These are phyloP conservation scores for Bemisia tabaci DNA, from an alignment of 1,140 invertebrate species.

Conservation along the genomic window DNA sequence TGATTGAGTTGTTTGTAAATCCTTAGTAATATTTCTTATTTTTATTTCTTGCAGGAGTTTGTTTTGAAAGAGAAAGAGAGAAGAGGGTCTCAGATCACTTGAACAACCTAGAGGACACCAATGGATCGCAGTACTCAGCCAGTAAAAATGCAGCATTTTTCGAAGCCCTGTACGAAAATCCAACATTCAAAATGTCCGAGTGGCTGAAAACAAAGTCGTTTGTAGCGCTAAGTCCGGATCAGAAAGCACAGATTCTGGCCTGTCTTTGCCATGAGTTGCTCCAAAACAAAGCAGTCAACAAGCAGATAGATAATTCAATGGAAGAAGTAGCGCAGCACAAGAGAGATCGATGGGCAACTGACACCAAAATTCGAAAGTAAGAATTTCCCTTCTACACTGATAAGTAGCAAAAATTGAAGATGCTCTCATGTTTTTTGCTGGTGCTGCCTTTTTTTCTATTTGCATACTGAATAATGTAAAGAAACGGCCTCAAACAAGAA, in stretches of 20 bases:
- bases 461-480: too few relatives aligned
- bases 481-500: too few relatives aligned
- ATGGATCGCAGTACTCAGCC: constrained; percentile 32
- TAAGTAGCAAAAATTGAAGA: too few relatives aligned
- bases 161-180: constrained; percentile 55
- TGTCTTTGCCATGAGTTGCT: constrained; percentile 88
- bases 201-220: constrained; percentile 67
- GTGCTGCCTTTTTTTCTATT: too few relatives aligned
- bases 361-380: constrained; percentile 79
- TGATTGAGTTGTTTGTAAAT: too few relatives aligned
- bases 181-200: constrained; percentile 58
- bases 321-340: constrained; percentile 59
- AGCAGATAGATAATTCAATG: constrained; percentile 61
- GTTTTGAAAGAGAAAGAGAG: constrained; percentile 59
- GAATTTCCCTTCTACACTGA: constrained; percentile 29
- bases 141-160: constrained; percentile 65
- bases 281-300: constrained; percentile 75
- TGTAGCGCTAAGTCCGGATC: constrained; percentile 66
- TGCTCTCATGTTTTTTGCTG: too few relatives aligned
- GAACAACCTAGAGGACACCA: constrained; percentile 38
- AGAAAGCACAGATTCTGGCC: constrained; percentile 74
- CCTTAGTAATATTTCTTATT: too few relatives aligned
- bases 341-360: constrained; percentile 66
- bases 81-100: constrained; percentile 63
- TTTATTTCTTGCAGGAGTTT: constrained; percentile 36